Evolutionary conservation across 37 sponge, comb jelly and placozoan genomes (phyloP).

Genomic region (Tethya wilhelma): DNA sequence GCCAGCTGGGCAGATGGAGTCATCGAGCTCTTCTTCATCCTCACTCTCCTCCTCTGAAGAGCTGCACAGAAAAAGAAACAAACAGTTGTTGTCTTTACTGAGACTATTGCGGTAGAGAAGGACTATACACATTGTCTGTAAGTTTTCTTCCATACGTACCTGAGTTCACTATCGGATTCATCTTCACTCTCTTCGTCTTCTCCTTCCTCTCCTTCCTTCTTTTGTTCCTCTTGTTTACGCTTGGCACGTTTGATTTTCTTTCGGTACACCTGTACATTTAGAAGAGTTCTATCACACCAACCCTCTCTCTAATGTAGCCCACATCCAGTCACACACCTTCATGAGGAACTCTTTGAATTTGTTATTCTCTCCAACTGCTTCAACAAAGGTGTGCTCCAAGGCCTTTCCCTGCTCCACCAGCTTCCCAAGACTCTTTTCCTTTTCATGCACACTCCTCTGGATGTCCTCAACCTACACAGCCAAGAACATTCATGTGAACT

Average conservation of each 20-base stretch:
- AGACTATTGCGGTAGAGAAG: too few species aligned
- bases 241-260: slow-evolving; percentile 96
- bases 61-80: neutral
- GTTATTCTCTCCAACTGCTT: slow-evolving; percentile 87
- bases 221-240: slow-evolving; percentile 44
- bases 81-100: too few species aligned
- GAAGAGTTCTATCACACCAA: too few species aligned
- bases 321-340: slow-evolving; percentile 32
- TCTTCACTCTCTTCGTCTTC: slow-evolving; percentile 81
- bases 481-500: too few species aligned
- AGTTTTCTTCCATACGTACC: slow-evolving; percentile 6
- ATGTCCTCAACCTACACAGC: slow-evolving; percentile 84
- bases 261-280: slow-evolving; percentile 70
- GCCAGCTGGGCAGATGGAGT: slow-evolving; percentile 91
- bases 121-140: too few species aligned
- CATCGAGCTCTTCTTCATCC: slow-evolving; percentile 76
- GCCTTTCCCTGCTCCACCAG: slow-evolving; percentile 85
- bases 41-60: slow-evolving; percentile 62
- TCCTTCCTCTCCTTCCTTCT: slow-evolving; percentile 53
- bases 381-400: slow-evolving; percentile 66
- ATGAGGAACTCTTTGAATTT: slow-evolving; percentile 95
- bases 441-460: slow-evolving; percentile 48
- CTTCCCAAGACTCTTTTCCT: slow-evolving; percentile 53
- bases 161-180: slow-evolving; percentile 42
- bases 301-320: neutral